Evolutionary conservation across 2,797 vertebrate genomes (phyloP), one percentile per base, ranked within the genome.

Genomic region (Melanotaenia maccullochi): DNA sequence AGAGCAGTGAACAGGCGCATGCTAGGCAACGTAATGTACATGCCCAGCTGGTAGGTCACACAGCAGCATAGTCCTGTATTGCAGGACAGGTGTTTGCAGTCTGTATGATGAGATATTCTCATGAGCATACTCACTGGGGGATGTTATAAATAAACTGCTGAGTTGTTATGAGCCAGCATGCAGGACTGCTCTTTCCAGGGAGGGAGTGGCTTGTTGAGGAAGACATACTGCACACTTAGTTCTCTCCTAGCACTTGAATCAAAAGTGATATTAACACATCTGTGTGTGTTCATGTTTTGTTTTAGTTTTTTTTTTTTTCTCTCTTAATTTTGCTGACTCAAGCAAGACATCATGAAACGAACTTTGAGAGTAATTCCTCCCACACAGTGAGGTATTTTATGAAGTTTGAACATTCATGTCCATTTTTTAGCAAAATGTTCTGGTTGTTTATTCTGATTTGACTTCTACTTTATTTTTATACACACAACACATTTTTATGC

Each of bases 71-170:
- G 68, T 65, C 60, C 60, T 78, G 68, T 65, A 59, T 85, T 85
- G 82, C 44, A 59, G 78, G 82, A 86, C 89, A 89, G 87, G 84
- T 91, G 89, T 84, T 66, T 77, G 73, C 33, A 67, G 85, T 71
- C 72, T 74, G 76, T 57, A 74, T 84, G 71, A 75, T 65, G 66
- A 86, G 77, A 79, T 78, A 75, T 82, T 87, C 81, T 87, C 81
- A 78, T 68, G 67, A 85, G 82, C 76, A 65, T 49, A 80, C 78
- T 80, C 71, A 72, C 81, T 73, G 85, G 86, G 78, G 78, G 87
- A 60, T 68, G 89, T 89, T 92, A 92, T 89, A 92, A 91, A 93
- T 91, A 93, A 90, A 91, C 88, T 88, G 91, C 90, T 91, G 92
- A 91, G 88, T 87, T 82, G 89, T 89, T 87, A 83, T 87, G 85